These are phyloP conservation scores for Phania funesta DNA, from an alignment of 2,888 invertebrate genomes.

Conservation along the genomic window DNA sequence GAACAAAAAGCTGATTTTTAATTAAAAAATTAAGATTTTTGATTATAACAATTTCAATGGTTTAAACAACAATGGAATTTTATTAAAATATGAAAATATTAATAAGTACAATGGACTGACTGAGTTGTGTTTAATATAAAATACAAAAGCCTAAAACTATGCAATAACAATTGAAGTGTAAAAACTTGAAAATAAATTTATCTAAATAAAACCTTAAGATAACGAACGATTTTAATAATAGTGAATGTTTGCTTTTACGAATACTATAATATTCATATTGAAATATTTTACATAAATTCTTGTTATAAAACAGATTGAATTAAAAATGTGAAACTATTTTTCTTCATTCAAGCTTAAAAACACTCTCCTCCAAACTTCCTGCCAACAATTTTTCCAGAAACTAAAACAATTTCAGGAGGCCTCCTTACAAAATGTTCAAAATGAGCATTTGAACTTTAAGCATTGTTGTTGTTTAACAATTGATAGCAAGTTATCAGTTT, in stretches of 20 bases:
- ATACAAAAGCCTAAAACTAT: slow-evolving; percentile 49
- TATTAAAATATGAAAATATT: slow-evolving; percentile 3
- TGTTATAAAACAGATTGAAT: background rate
- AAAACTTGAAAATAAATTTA: slow-evolving; percentile 42
- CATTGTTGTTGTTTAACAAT: background rate
- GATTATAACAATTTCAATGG: too few relatives aligned
- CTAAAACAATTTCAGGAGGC: slow-evolving; percentile 10
- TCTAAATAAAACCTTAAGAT: slow-evolving; percentile 29
- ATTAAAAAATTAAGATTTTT: too few relatives aligned
- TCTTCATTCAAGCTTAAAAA: slow-evolving; percentile 16
- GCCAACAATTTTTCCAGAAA: slow-evolving; percentile 1
- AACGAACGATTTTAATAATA: background rate
- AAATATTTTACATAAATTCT: background rate
- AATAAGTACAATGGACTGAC: background rate
- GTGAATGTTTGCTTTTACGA: background rate
- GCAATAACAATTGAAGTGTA: slow-evolving; percentile 53
- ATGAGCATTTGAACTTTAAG: slow-evolving; percentile 10
- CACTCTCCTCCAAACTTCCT: slow-evolving; percentile 5
- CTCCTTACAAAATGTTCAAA: background rate
- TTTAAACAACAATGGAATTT: too few relatives aligned
- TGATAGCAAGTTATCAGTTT: slow-evolving; percentile 33
- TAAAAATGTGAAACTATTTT: slow-evolving; percentile 8
- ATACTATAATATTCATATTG: background rate
- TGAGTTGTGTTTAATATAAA: slow-evolving; percentile 15
- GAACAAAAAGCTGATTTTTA: too few relatives aligned